These are phyloP conservation scores for Drosophila emarginata DNA, from an alignment of 2,888 invertebrate species.

Conservation along the genomic window DNA sequence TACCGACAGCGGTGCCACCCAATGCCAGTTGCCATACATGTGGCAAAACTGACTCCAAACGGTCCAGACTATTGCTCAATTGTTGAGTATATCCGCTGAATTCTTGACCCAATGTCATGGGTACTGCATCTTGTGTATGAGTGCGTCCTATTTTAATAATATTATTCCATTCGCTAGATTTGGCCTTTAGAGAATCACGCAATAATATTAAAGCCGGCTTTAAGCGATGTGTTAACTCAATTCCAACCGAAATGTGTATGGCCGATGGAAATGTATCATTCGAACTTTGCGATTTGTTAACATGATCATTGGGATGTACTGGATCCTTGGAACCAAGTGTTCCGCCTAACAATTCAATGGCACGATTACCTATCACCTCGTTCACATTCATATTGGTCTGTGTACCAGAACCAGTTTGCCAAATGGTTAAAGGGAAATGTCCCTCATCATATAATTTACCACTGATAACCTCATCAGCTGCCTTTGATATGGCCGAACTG, in stretches of 20 bases:
- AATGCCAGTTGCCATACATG: conserved; percentile 94
- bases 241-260: conserved; percentile 97
- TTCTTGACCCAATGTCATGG: conserved; percentile 97
- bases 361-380: conserved; percentile 93
- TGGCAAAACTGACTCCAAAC: conserved; percentile 92
- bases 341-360: conserved; percentile 94
- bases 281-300: conserved; percentile 98
- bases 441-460: conserved; percentile 94
- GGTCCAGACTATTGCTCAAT: conserved; percentile 90
- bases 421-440: conserved; percentile 98
- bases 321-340: conserved; percentile 94
- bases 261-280: conserved; percentile 99
- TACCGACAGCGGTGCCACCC: conserved; percentile 98
- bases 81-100: conserved; percentile 96
- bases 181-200: conserved; percentile 87
- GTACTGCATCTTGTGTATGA: conserved; percentile 94
- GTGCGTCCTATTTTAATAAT: conserved; percentile 97
- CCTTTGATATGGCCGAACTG: conserved; percentile 92
- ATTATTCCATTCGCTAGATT: conserved; percentile 91
- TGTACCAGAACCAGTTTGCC: conserved; percentile 99
- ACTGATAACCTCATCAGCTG: conserved; percentile 95
- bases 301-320: conserved; percentile 99
- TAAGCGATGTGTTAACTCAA: conserved; percentile 90
- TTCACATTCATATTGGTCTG: conserved; percentile 99
- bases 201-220: conserved; percentile 91